These are phyloP conservation scores for Cyphomyrmex costatus DNA, from an alignment of 1,140 invertebrate genomes.

Conservation along the genomic window DNA sequence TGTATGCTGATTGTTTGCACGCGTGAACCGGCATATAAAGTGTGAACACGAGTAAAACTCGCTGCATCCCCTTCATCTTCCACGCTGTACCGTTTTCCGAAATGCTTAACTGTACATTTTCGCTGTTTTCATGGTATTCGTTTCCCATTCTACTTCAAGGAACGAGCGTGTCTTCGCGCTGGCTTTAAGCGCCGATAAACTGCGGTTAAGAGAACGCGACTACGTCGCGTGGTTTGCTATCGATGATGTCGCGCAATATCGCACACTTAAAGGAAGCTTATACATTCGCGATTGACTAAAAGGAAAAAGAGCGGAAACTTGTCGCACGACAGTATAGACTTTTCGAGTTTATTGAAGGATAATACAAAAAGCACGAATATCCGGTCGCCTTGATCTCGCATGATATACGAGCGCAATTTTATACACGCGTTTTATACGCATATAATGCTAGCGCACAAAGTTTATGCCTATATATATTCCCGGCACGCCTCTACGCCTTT, in stretches of 20 bases:
- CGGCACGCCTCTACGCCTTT: conserved; percentile 61
- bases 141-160: background rate
- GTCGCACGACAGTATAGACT: background rate
- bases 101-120: conserved; percentile 16
- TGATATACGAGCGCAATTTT: conserved; percentile 12
- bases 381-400: conserved; percentile 4
- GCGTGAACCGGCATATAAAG: conserved; percentile 56
- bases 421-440: background rate
- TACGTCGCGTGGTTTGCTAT: background rate
- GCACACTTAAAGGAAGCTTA: background rate
- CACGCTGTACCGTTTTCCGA: conserved; percentile 7
- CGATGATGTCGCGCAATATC: background rate
- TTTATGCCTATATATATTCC: conserved; percentile 59
- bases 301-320: background rate
- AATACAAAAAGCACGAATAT: conserved; percentile 24
- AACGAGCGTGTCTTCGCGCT: background rate
- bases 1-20: conserved; percentile 48
- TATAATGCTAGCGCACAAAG: background rate
- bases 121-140: background rate
- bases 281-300: background rate
- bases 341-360: conserved; percentile 1
- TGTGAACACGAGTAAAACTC: conserved; percentile 55
- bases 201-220: background rate
- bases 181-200: background rate
- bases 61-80: background rate